Evolutionary conservation across 1,140 invertebrate genomes (phyloP).

Genomic region (Eriocheir sinensis): DNA sequence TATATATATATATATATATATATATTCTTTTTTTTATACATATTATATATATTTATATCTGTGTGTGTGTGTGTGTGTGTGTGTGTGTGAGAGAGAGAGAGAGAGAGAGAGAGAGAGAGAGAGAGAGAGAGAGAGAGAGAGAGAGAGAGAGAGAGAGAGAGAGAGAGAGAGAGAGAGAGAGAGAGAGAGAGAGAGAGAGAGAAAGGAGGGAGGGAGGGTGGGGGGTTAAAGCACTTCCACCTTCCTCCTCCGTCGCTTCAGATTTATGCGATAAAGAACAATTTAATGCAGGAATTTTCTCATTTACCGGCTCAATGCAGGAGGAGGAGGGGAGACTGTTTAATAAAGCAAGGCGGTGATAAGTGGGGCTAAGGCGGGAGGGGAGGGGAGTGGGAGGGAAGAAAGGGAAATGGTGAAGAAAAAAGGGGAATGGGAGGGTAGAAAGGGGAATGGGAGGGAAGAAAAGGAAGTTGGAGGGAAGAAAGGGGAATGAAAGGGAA

Average conservation of each 20-base stretch:
- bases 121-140: background rate
- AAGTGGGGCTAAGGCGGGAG: background rate
- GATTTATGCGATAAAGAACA: background rate
- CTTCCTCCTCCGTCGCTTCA: too few relatives aligned
- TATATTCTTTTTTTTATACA: too few relatives aligned
- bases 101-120: background rate
- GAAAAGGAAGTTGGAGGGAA: too few relatives aligned
- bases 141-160: constrained; percentile 22
- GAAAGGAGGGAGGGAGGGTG: background rate
- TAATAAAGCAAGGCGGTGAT: background rate
- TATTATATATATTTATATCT: too few relatives aligned
- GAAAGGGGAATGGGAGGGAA: too few relatives aligned
- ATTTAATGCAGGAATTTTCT: background rate
- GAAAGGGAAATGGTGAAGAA: too few relatives aligned
- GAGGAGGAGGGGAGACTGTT: background rate
- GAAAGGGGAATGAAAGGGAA: too few relatives aligned
- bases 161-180: constrained; percentile 22
- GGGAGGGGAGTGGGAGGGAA: background rate
- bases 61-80: too few relatives aligned
- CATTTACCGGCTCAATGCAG: background rate
- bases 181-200: constrained; percentile 22
- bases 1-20: too few relatives aligned
- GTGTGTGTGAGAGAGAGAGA: background rate
- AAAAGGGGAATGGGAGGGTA: too few relatives aligned
- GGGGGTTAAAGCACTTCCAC: background rate